Evolutionary conservation across 1,140 invertebrate species (phyloP), one percentile per base, ranked within the genome.

Genomic region (Lamellibrachia luymesi): DNA sequence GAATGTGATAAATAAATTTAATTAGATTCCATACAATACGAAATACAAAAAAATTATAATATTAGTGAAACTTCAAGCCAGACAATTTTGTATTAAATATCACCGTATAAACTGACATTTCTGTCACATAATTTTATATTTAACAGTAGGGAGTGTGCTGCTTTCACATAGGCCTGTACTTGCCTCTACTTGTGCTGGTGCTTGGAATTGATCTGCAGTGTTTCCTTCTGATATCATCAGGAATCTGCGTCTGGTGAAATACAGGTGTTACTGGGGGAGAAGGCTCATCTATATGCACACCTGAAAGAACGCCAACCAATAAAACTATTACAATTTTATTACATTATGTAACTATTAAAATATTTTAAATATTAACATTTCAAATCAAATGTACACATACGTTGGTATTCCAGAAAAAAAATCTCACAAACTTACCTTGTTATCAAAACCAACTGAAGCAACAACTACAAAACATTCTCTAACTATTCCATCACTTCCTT

Each of bases 231-330:
- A 91, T 91, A n/a, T 91, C 90, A 38, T 91, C 90, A 22, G 94
- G 93, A 50, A 94, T 56, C 93, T 95, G 94, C 22, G 94, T 95
- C 64, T 93, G 94, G 92, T 56, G 64, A 22, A 95, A 95, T 4
- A 95, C 93, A 27, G 94, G 94, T 1, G 94, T 94, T 5, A 94
- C 94, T 8, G 64, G 64, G 5, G 64, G 64, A 8, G 94, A 92
- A n/a, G 94, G 92, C 50, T 92, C 49, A 49, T 93, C 93, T 56
- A 93, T 52, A 25, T 51, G 51, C 38, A 93, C 90, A 50, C 93
- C 93, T 93, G 56, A n/a, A 93, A 92, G 51, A 4, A 2, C 4
- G 49, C 7, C 64, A 80, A 80, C 7, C 64, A 80, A 80, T 0
- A 22, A 8, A 80, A 80, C 4, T 80, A 80, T 80, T 80, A 2